phyloP scores from a whole-genome alignment of 2,888 invertebrate genomes.

The Thymelicus sylvestris region DNA sequence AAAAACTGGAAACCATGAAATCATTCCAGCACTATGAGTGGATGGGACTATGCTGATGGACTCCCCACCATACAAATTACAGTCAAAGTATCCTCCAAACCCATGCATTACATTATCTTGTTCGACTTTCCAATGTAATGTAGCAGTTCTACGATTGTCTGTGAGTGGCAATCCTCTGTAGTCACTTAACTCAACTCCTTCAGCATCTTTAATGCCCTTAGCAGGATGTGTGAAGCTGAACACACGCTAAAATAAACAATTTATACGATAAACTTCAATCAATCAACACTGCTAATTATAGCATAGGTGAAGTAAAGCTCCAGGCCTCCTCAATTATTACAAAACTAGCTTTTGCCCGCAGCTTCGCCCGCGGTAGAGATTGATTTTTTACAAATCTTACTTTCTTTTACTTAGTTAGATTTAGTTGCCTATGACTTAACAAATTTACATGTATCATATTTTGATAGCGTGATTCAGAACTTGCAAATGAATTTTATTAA shows the following conservation, averaged over 20 bases:
- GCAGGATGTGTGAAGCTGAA: slow-evolving; percentile 98
- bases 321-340: too few relatives aligned
- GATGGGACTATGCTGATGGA: slow-evolving; percentile 95
- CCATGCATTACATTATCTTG: slow-evolving; percentile 95
- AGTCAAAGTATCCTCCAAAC: slow-evolving; percentile 98
- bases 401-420: too few relatives aligned
- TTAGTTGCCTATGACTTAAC: too few relatives aligned
- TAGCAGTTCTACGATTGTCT: slow-evolving; percentile 90
- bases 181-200: slow-evolving; percentile 85
- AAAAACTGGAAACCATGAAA: slow-evolving; percentile 99
- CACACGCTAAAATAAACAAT: slow-evolving; percentile 79
- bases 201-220: slow-evolving; percentile 87
- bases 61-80: slow-evolving; percentile 93
- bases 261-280: too few relatives aligned
- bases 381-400: too few relatives aligned
- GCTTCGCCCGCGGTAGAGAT: too few relatives aligned
- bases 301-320: too few relatives aligned
- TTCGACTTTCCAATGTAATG: slow-evolving; percentile 87
- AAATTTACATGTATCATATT: too few relatives aligned
- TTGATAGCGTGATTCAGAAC: too few relatives aligned
- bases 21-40: slow-evolving; percentile 96
- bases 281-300: too few relatives aligned
- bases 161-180: slow-evolving; percentile 88
- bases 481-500: too few relatives aligned
- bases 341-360: too few relatives aligned